These are phyloP conservation scores for Lasioglossum malachurum DNA, from an alignment of 2,888 invertebrate genomes.

Conservation along the genomic window DNA sequence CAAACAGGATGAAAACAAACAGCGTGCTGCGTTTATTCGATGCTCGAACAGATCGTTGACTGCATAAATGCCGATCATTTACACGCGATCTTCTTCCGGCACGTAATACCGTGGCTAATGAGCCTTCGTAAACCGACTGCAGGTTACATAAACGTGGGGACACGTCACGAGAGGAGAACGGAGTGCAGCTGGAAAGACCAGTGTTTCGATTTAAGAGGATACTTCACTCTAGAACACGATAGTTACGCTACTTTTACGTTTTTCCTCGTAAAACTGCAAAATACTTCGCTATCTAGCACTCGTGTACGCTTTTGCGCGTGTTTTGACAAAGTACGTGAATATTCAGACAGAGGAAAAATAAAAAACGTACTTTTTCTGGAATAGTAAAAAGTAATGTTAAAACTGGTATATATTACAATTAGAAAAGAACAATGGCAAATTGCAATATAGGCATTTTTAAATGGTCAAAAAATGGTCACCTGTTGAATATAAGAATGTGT, in stretches of 20 bases:
- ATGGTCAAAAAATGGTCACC: not conserved
- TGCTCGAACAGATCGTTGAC: constrained; percentile 65
- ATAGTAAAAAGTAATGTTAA: too few species aligned
- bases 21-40: constrained; percentile 40
- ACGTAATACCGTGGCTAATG: constrained; percentile 71
- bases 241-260: not conserved
- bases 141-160: constrained; percentile 68
- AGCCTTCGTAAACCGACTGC: constrained; percentile 62
- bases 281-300: too few species aligned
- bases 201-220: constrained; percentile 7
- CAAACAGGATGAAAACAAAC: constrained; percentile 18
- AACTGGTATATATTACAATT: not conserved
- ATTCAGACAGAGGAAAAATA: not conserved
- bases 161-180: constrained; percentile 38
- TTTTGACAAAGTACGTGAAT: not conserved
- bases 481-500: not conserved
- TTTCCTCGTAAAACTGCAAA: not conserved
- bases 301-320: not conserved
- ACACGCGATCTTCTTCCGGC: constrained; percentile 75
- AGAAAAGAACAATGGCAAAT: not conserved
- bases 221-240: not conserved
- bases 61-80: constrained; percentile 67
- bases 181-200: constrained; percentile 27
- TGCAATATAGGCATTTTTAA: too few species aligned
- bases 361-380: not conserved